These are phyloP conservation scores for Tamias sibiricus DNA, from an alignment of 2,113 vertebrate species.

Conservation along the genomic window DNA sequence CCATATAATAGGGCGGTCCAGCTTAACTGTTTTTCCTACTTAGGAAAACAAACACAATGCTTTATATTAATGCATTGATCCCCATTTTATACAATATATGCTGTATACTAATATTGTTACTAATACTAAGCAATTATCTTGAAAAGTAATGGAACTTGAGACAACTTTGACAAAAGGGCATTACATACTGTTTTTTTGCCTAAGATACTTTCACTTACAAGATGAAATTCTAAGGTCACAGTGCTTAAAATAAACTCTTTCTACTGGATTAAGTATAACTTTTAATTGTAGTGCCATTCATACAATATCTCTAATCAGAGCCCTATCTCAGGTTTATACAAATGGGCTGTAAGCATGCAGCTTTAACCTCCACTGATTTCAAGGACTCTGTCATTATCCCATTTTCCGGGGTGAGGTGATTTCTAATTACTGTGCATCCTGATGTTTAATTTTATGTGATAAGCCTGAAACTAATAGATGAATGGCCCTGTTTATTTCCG, in stretches of 20 bases:
- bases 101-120: background rate
- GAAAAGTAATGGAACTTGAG: conserved; percentile 30
- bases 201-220: conserved; percentile 19
- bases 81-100: background rate
- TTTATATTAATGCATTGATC: background rate
- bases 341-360: conserved; percentile 80
- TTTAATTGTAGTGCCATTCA: conserved; percentile 83
- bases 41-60: background rate
- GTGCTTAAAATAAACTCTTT: conserved; percentile 80
- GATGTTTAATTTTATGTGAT: conserved; percentile 83
- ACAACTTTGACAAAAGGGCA: conserved; percentile 43
- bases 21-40: background rate
- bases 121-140: background rate
- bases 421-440: conserved; percentile 86
- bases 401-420: conserved; percentile 85
- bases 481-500: conserved; percentile 64
- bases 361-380: conserved; percentile 89
- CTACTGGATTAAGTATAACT: conserved; percentile 77
- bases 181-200: background rate
- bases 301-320: conserved; percentile 85
- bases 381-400: conserved; percentile 89
- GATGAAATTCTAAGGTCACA: conserved; percentile 64
- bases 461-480: conserved; percentile 79
- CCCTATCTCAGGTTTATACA: conserved; percentile 76
- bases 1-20: background rate